Base-by-base conservation (phyloP, 35 echinoderm and acorn worm species). In the Patiria miniata region DNA sequence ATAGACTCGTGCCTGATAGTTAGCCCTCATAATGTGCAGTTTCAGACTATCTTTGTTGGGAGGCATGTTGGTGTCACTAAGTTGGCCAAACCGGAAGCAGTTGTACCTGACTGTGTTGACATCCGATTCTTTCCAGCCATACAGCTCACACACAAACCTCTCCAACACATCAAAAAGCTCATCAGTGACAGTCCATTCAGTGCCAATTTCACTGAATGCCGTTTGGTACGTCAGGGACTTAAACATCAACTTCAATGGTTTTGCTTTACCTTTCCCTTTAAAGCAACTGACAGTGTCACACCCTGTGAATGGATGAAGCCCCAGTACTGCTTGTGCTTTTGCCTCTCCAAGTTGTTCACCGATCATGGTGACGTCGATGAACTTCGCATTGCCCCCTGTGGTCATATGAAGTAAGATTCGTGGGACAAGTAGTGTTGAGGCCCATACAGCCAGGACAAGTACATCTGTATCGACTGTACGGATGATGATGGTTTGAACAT, bases 111-210 rank as follows among this genome's bases (percentile, higher is more conserved):
- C 61, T 68, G 61, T 10, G 32, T 68, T 68, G 61, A 68, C 1
- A 26, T 68, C 61, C 0, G 61, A 68, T 68, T 68, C 61, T 68
- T 68, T 68, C 22, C 61, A 68, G n/a, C 61, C 61, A 68, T 28
- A 22, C 17, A 68, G 61, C 32, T 68, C 61, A 68, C 61, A 68
- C 2, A 10, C 61, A 6, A 28, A 68, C 61, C 26, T 68, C 32
- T 68, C 7, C n/a, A 68, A 33, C 32, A 22, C 61, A 9, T 68
- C 21, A 26, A 22, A n/a, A 6, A 2, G 61, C 32, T 68, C 9
- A 33, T 68, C 61, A 68, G n/a, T 16, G 61, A 28, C n/a, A 29
- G 61, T 23, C 61, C 61, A 68, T 26, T 22, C 17, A n/a, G 32
- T 33, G 19, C 61, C 61, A 2, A 19, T 23, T 7, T 68, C 2